Base-by-base conservation (phyloP, 2,888 invertebrate genomes). In the Eupithecia tripunctaria region DNA sequence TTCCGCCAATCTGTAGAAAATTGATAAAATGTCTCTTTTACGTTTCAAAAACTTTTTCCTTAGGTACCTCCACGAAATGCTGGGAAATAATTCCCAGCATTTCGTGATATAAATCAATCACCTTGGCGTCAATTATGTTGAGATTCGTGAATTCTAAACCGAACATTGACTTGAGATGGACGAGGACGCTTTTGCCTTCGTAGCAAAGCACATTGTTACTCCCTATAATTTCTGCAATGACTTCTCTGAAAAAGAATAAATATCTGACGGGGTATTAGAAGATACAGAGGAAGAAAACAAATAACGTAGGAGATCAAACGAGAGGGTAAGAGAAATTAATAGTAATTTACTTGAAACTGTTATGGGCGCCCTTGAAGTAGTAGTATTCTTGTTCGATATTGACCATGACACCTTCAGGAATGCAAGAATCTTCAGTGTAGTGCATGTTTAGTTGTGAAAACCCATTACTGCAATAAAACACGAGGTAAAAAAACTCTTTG, bases 391-490 rank as follows among this genome's bases (percentile, higher is more conserved):
- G 84, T 32, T 85, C 78, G 36, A 83, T 67, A 71, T 77, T 70
- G 56, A 94, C 72, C 77, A 94, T 79, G 32, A 94, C 64, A 14
- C 90, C 91, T 62, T 87, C 87, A n/a, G 89, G 81, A n/a, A 78
- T 67, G 68, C 91, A 89, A 7, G 75, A 65, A 15, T 85, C 87
- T 73, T 90, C 90, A 6, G 88, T 88, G 75, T 88, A 82, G 2
- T 88, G 88, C 36, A 79, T 80, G 76, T 91, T 92, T 21, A 94
- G 81, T 78, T 94, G 93, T 76, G 85, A 88, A 80, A 87, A 92
- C 21, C 90, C 91, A 78, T 93, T 92, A 68, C 94, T 94, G 82
- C 12, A 62, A 67, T 7, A 15, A 43, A 60, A 66, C 2, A 25
- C 21, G 21, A 21, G 21, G 10, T 51, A 21, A 21, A 51, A 21